Base-by-base conservation (phyloP, 2,797 vertebrate species). In the Malacoctenus gilli region DNA sequence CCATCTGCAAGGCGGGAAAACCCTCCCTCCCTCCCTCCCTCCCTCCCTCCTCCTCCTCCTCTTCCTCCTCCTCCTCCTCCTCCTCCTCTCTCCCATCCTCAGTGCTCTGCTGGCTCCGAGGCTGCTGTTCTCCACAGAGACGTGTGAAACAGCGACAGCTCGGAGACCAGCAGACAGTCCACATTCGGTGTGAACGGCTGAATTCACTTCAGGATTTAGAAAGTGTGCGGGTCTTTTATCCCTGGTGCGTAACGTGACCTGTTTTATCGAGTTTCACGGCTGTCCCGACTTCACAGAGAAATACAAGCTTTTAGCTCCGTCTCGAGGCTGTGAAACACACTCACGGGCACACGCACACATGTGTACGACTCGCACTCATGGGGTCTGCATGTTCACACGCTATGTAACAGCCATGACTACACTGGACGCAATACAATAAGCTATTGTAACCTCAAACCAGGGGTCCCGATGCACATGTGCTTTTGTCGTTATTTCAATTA, bases 391-490 rank as follows among this genome's bases (percentile, higher is more conserved):
- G 61, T 55, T 55, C 77, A 53, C 70, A 62, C 75, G 68, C 63
- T 13, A 2, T 51, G 69, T 74, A 72, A 79, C 63, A 79, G 15
- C 80, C 67, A 58, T 72, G 74, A 85, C 70, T 67, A 20, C 62
- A 34, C 57, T 77, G 75, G 51, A 58, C 62, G 85, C 72, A 89
- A 85, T 61, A 91, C 87, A 91, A 91, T 92, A 86, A 80, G 61
- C 84, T 77, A 89, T 91, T 91, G 89, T 92, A 84, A 82, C 83
- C 69, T 69, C 72, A 87, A 72, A 86, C 80, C 83, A 53, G 65
- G 80, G 75, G 72, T 85, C 73, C 46, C 66, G 65, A 67, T 61
- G 67, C 58, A 72, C 89, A 91, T 87, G 63, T 91, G 91, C 74
- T 89, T 84, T 88, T 78, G 78, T 80, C 87, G 82, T 92, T 85